phyloP scores from a whole-genome alignment of 2,888 invertebrate genomes.

The Sturmia bella region DNA sequence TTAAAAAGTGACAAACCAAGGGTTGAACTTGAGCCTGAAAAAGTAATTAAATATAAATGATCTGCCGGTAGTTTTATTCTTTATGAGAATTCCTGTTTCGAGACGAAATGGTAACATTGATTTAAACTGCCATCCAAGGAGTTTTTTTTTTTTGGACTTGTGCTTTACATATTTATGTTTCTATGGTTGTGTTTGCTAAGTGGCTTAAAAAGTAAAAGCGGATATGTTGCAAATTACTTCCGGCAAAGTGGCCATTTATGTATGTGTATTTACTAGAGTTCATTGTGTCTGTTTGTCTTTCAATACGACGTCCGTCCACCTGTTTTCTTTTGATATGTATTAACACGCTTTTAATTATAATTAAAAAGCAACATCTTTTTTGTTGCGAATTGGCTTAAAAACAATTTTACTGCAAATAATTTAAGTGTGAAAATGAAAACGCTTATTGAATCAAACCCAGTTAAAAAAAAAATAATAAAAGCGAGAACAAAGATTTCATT shows the following conservation, averaged over 20 bases:
- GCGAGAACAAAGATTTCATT: too few species aligned
- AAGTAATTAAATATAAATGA: too few species aligned
- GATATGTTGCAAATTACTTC: constrained; percentile 69
- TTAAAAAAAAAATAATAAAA: too few species aligned
- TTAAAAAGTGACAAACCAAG: too few species aligned
- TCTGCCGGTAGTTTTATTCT: too few species aligned
- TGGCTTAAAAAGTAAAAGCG: constrained; percentile 61
- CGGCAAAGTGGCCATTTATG: constrained; percentile 48
- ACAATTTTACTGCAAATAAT: too few species aligned
- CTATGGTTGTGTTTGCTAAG: constrained; percentile 54
- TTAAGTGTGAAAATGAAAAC: neutral
- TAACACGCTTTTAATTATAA: constrained; percentile 40
- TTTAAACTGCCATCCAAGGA: neutral
- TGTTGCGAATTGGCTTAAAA: too few species aligned
- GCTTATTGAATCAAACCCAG: too few species aligned
- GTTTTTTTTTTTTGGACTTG: constrained; percentile 28
- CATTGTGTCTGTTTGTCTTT: neutral
- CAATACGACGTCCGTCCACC: neutral
- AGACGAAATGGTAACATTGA: too few species aligned
- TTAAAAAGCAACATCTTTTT: constrained; percentile 1
- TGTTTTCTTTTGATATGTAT: neutral
- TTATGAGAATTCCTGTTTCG: too few species aligned
- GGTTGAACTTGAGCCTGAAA: too few species aligned
- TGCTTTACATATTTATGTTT: constrained; percentile 6
- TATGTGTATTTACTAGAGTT: constrained; percentile 22